Evolutionary conservation across 2,113 vertebrate genomes (phyloP).

Genomic region (Cairina moschata): DNA sequence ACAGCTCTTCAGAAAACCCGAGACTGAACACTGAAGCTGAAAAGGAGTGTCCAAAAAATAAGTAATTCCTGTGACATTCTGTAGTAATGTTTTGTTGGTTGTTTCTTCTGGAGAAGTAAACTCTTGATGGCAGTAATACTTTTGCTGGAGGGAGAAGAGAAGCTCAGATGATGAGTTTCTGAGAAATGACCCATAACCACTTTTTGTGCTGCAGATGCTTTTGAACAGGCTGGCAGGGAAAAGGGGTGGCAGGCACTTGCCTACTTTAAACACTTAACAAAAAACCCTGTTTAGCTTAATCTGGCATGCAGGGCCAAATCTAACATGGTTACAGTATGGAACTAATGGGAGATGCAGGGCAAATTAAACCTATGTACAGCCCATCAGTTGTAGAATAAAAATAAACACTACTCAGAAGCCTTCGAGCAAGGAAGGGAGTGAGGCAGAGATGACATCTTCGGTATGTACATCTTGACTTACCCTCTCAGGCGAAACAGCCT

Average conservation of each 20-base stretch:
- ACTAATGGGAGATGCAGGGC: conserved; percentile 23
- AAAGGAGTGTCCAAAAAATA: background rate
- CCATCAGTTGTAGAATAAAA: conserved; percentile 66
- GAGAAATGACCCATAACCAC: background rate
- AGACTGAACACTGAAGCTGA: background rate
- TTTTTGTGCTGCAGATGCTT: background rate
- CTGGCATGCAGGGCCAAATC: background rate
- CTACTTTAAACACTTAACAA: conserved; percentile 49
- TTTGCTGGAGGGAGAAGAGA: background rate
- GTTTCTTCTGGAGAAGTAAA: background rate
- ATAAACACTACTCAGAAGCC: conserved; percentile 58
- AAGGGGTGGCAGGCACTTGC: conserved; percentile 8
- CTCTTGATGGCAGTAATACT: background rate
- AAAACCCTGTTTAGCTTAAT: background rate
- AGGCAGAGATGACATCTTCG: conserved; percentile 62
- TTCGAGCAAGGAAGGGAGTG: conserved; percentile 46
- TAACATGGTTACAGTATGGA: conserved; percentile 7
- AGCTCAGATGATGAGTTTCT: background rate
- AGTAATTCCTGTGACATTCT: background rate
- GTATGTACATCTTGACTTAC: conserved; percentile 60
- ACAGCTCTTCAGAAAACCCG: background rate
- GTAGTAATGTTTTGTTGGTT: background rate
- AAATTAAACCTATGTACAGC: conserved; percentile 39
- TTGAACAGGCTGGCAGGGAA: background rate
- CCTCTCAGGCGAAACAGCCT: background rate